Conservation (phyloP, 2,888 invertebrate genomes). For the Stegana nigrithorax region DNA sequence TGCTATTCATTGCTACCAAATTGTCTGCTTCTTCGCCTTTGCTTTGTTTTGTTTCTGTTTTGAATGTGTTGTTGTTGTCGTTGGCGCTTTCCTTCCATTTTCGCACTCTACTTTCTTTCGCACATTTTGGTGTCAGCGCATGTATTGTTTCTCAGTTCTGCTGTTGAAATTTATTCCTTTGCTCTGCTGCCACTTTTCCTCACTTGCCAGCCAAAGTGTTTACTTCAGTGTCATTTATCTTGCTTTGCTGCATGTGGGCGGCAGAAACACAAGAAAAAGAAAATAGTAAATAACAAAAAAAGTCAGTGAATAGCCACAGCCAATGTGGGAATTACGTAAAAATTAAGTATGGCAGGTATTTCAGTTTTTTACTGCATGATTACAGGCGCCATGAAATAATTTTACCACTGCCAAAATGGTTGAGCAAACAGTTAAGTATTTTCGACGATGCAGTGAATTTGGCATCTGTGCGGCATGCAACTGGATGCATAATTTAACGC, state of each 20-base stretch:
- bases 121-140: slow-evolving; percentile 24
- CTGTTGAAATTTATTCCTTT: not conserved
- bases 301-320: not conserved
- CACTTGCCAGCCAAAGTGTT: slow-evolving; percentile 47
- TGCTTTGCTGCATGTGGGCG: slow-evolving; percentile 55
- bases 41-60: slow-evolving; percentile 27
- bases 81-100: slow-evolving; percentile 21
- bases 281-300: no score
- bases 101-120: not conserved
- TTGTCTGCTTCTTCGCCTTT: slow-evolving; percentile 32
- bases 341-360: not conserved
- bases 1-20: not conserved
- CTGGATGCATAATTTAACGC: no score
- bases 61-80: not conserved
- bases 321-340: slow-evolving; percentile 2
- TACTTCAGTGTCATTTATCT: slow-evolving; percentile 56
- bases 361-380: slow-evolving; percentile 1
- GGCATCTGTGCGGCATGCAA: no score
- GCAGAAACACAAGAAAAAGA: not conserved
- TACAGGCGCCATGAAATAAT: no score
- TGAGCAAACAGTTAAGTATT: no score
- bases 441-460: no score
- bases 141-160: slow-evolving; percentile 36
- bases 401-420: no score
- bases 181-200: slow-evolving; percentile 19